Evolutionary conservation across 2,888 invertebrate genomes (phyloP).

Genomic region (Zelleria hepariella): DNA sequence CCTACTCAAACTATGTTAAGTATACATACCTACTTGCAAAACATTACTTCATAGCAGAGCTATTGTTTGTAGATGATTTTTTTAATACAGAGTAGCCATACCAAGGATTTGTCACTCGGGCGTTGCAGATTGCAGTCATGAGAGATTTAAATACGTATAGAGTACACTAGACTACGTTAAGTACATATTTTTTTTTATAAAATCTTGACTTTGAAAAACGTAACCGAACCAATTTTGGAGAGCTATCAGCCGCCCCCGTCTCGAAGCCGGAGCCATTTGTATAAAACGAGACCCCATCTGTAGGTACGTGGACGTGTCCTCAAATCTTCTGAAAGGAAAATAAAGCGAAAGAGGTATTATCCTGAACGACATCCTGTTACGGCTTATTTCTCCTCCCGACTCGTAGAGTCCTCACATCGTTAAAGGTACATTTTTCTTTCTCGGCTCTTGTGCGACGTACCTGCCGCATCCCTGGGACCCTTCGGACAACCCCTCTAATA

Average conservation of each 20-base stretch:
- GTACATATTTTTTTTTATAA: no score
- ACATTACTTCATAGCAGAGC: no score
- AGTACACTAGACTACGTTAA: no score
- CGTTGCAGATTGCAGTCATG: no score
- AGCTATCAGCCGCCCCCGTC: background rate
- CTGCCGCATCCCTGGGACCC: slow-evolving; percentile 58
- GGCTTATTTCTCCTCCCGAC: slow-evolving; percentile 66
- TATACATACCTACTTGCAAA: no score
- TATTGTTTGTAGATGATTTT: no score
- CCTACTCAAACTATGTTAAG: no score
- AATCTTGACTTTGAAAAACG: background rate
- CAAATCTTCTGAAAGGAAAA: slow-evolving; percentile 43
- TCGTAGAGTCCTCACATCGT: slow-evolving; percentile 63
- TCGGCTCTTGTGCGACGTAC: slow-evolving; percentile 62
- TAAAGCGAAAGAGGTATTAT: slow-evolving; percentile 62
- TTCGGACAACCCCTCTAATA: slow-evolving; percentile 36
- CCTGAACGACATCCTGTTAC: slow-evolving; percentile 69
- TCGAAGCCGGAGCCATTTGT: background rate
- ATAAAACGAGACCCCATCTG: background rate
- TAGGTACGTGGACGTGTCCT: slow-evolving; percentile 15
- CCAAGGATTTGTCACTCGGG: no score
- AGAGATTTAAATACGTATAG: no score
- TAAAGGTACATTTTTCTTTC: slow-evolving; percentile 72
- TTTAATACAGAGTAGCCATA: no score
- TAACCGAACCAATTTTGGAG: background rate